Percentiles rank a stretch among this genome's conserved stretches.
These are phyloP conservation scores for Lasioglossum leucozonium DNA, from an alignment of 2,888 invertebrate genomes.

Conservation along the genomic window DNA sequence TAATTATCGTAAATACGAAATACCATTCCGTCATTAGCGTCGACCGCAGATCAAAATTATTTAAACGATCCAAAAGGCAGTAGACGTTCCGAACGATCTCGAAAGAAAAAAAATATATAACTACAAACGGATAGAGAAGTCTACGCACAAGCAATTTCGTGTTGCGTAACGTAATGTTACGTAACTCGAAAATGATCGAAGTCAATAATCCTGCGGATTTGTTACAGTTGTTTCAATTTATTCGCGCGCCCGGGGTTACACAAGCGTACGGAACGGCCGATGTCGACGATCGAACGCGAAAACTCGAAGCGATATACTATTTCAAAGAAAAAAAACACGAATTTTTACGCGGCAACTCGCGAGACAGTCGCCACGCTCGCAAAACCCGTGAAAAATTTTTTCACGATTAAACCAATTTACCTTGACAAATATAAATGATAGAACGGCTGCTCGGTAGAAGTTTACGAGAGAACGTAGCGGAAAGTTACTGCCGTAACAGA, in stretches of 20 bases:
- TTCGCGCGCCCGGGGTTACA: neutral
- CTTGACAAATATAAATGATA: slow-evolving; percentile 36
- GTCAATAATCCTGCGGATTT: neutral
- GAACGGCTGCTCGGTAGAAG: neutral
- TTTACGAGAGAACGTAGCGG: neutral
- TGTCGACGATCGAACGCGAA: neutral
- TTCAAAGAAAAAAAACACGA: neutral
- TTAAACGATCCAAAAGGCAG: neutral
- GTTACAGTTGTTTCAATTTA: neutral
- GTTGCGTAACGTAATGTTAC: neutral
- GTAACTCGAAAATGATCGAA: neutral
- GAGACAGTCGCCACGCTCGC: slow-evolving; percentile 5
- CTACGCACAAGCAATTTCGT: neutral
- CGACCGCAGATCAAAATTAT: neutral
- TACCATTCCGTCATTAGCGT: neutral
- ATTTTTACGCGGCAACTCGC: neutral
- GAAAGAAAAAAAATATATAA: neutral
- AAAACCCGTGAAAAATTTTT: slow-evolving; percentile 24
- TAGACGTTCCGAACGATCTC: neutral
- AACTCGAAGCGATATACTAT: neutral
- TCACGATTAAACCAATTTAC: slow-evolving; percentile 20
- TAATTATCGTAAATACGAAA: slow-evolving; percentile 5
- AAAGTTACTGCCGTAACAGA: slow-evolving; percentile 28
- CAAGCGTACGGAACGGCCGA: neutral
- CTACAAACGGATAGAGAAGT: neutral